Base-by-base conservation (phyloP, 1,140 invertebrate species). In the Drosophila malerkotliana region DNA sequence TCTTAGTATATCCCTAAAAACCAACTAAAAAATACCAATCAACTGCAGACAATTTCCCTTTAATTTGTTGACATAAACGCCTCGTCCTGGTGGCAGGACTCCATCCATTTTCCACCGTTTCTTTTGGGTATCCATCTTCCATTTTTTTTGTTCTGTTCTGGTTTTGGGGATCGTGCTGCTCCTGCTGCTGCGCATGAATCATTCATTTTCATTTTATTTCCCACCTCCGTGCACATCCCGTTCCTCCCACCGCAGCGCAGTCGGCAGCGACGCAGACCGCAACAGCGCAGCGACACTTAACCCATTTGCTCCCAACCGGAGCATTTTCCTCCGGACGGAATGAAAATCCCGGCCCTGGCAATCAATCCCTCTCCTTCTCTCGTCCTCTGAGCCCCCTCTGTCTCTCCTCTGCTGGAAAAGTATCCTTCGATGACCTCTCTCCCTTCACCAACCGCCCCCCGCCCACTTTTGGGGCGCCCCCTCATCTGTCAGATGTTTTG, bases 51-150 rank as follows among this genome's bases (percentile, higher is more conserved):
- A 74, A 88, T 84, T 88, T 90, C 78, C 77, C 80, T 69, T 88
- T 85, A 90, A 90, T 91, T 90, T 90, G 88, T 82, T 85, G 83
- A 89, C 88, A 90, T 90, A 90, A 90, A 85, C 88, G 89, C 79
- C 77, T 88, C 79, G 83, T 64, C 51, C 57, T 54, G 66, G 44
- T 28, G 26, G 47, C 63, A 6, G 9, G 24, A 32, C 21, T 41
- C 9, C 47, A 21, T 24, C 32, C 54, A 44, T 26, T 39, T 61
- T 18, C 51, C 68, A 57, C 24, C 72, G 37, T 44, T 58, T 58
- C 51, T 34, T 14, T 30, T 60, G 32, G 7, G 12, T 24, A 32
- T 32, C 58, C 57, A 26, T 15, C 10, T 39, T 41, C 21, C 12
- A 37, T 37, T 37, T 37, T 37, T 37, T 37, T 37, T 37, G 9